These are phyloP conservation scores for Burhinus oedicnemus DNA, from an alignment of 2,113 vertebrate genomes.

Conservation along the genomic window DNA sequence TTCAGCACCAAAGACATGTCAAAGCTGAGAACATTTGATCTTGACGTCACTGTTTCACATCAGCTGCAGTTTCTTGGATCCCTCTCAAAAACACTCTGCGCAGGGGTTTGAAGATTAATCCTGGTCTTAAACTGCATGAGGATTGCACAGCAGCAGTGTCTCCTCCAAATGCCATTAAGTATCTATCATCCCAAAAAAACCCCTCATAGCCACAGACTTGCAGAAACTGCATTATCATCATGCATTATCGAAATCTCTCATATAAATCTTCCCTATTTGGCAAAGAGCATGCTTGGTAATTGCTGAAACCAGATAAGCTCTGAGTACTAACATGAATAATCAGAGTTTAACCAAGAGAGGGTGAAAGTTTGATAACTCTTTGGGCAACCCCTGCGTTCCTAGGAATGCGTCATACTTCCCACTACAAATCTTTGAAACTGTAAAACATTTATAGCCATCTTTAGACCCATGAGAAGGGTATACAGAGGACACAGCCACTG, in stretches of 20 bases:
- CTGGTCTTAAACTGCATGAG: neutral
- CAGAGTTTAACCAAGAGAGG: neutral
- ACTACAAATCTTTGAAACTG: neutral
- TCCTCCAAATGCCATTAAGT: neutral
- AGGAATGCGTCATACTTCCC: neutral
- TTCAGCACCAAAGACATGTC: neutral
- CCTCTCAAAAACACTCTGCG: neutral
- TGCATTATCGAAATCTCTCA: neutral
- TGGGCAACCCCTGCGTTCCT: neutral
- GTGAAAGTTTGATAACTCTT: neutral
- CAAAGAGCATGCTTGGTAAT: neutral
- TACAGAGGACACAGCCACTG: neutral
- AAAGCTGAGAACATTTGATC: neutral
- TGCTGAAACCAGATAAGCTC: neutral
- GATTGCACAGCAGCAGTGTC: neutral
- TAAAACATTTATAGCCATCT: neutral
- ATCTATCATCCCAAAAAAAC: neutral
- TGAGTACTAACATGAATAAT: neutral
- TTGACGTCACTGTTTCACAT: neutral
- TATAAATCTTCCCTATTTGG: neutral
- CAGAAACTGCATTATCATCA: neutral
- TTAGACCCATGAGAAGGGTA: neutral
- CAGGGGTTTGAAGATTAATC: accelerated
- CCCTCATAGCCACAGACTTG: neutral
- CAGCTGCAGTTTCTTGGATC: neutral